A percentile compares a stretch with the other conserved stretches of the same genome.
Evolutionary conservation across 2,888 invertebrate species (phyloP).

Genomic region (Agapetus fuscipes): DNA sequence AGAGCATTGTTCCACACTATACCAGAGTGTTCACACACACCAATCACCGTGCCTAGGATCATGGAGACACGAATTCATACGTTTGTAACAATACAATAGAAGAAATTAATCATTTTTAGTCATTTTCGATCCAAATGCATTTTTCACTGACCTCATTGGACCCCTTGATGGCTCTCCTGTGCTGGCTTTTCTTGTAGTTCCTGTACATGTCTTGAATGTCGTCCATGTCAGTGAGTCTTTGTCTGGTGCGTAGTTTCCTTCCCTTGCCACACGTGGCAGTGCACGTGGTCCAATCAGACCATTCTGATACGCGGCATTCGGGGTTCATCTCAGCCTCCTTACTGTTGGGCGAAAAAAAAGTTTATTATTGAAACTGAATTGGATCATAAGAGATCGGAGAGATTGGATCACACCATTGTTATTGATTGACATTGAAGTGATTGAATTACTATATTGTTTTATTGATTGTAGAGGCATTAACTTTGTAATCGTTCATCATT

Average conservation of each 20-base stretch:
- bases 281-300: slow-evolving; percentile 79
- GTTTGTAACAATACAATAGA: too few relatives aligned
- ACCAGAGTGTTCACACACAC: too few relatives aligned
- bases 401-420: too few relatives aligned
- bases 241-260: slow-evolving; percentile 49
- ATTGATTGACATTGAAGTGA: too few relatives aligned
- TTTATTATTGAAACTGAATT: neutral
- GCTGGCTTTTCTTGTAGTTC: slow-evolving; percentile 3
- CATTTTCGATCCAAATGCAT: slow-evolving; percentile 1
- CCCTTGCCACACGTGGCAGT: slow-evolving; percentile 72
- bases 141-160: slow-evolving; percentile 7
- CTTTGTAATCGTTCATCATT: too few relatives aligned
- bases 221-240: slow-evolving; percentile 1
- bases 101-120: neutral
- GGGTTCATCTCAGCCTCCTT: slow-evolving; percentile 27
- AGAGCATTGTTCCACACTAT: too few relatives aligned
- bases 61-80: too few relatives aligned
- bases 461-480: too few relatives aligned
- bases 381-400: too few relatives aligned
- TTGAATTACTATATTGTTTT: too few relatives aligned
- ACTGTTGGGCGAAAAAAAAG: neutral
- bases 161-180: slow-evolving; percentile 3
- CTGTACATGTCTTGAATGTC: slow-evolving; percentile 10
- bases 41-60: too few relatives aligned
- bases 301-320: slow-evolving; percentile 54